A percentile compares a stretch with the other conserved stretches of the same genome.
Evolutionary conservation across 2,888 invertebrate genomes (phyloP).

Genomic region (Cantharis rustica): DNA sequence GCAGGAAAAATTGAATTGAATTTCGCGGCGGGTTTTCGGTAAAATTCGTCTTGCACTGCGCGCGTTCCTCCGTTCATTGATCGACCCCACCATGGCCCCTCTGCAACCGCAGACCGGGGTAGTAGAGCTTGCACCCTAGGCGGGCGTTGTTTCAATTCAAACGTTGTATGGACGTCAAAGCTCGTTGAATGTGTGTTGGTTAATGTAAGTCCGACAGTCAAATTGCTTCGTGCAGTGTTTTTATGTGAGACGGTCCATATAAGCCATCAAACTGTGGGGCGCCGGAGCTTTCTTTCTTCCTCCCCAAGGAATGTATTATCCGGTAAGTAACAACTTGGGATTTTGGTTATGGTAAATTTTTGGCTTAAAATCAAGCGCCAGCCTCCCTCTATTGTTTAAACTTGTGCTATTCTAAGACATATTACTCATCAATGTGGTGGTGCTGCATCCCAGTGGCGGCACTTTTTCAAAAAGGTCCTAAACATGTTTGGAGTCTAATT

Average conservation of each 20-base stretch:
- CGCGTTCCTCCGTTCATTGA: conserved; percentile 50
- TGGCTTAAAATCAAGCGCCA: not conserved
- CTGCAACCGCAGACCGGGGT: conserved; percentile 46
- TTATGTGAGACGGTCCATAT: conserved; percentile 64
- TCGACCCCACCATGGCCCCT: conserved; percentile 50
- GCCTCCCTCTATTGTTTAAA: not conserved
- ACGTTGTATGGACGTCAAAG: conserved; percentile 27
- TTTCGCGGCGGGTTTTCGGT: conserved; percentile 33
- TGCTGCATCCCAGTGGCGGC: not conserved
- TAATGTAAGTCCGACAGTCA: conserved; percentile 29
- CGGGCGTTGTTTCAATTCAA: conserved; percentile 49
- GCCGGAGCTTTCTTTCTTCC: conserved; percentile 95
- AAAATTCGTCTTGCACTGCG: conserved; percentile 35
- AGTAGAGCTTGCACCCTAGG: conserved; percentile 49
- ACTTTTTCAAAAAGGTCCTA: not conserved
- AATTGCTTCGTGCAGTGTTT: conserved; percentile 51
- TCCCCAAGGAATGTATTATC: conserved; percentile 96
- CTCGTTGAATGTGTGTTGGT: conserved; percentile 27
- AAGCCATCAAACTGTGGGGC: conserved; percentile 96
- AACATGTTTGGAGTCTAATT: not conserved
- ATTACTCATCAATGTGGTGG: not conserved
- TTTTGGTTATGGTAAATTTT: not conserved
- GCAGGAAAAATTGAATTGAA: conserved; percentile 10
- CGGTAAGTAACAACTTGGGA: conserved; percentile 69
- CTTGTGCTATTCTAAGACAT: not conserved